These are phyloP conservation scores for Thinocorus orbignyianus DNA, from an alignment of 2,113 vertebrate genomes.

Conservation along the genomic window DNA sequence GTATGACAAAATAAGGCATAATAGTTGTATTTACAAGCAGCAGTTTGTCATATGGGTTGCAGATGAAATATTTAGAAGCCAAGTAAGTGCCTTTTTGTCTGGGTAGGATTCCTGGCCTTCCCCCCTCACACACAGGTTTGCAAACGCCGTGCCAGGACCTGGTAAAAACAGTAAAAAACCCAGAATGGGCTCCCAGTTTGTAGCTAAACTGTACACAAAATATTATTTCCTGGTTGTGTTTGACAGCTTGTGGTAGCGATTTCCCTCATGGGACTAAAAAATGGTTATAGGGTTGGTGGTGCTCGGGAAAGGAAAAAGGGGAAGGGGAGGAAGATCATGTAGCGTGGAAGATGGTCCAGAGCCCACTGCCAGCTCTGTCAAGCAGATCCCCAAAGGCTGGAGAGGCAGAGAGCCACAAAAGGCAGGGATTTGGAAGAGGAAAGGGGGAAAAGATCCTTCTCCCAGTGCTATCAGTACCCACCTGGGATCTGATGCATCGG, in stretches of 20 bases:
- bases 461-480: not conserved
- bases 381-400: not conserved
- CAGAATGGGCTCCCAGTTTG: not conserved
- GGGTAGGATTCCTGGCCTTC: not conserved
- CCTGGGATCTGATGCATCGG: rapidly evolving
- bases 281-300: not conserved
- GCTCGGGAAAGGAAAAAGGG: not conserved
- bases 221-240: not conserved
- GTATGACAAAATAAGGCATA: constrained; percentile 12
- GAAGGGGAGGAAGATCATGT: not conserved
- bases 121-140: not conserved
- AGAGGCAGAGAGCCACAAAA: not conserved
- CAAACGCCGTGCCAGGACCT: not conserved
- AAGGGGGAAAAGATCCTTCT: not conserved
- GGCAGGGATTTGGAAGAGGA: not conserved
- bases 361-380: not conserved
- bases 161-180: not conserved
- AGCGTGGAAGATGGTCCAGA: rapidly evolving
- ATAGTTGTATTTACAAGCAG: constrained; percentile 23
- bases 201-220: not conserved
- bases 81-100: not conserved
- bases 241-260: not conserved
- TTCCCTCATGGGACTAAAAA: not conserved
- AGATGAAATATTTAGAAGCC: constrained; percentile 31
- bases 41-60: not conserved